Evolutionary conservation across 2,113 vertebrate species (phyloP).

Genomic region (Festucalex cinctus): DNA sequence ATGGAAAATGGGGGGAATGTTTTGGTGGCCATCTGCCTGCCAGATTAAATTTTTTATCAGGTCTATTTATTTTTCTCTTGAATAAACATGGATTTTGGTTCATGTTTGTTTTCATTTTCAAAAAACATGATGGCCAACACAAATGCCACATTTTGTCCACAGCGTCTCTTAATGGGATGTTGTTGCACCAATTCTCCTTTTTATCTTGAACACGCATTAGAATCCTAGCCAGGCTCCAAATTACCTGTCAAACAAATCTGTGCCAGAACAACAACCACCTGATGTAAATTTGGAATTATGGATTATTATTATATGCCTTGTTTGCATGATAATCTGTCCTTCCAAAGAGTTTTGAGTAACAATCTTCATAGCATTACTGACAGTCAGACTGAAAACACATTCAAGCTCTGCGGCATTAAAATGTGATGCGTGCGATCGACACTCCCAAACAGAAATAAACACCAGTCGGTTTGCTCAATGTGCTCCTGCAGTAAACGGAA

Average conservation of each 20-base stretch:
- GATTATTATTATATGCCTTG: slow-evolving; percentile 46
- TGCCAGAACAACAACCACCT: slow-evolving; percentile 29
- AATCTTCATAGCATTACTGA: slow-evolving; percentile 1
- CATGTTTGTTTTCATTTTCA: slow-evolving; percentile 36
- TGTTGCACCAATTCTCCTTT: slow-evolving; percentile 34
- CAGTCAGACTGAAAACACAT: slow-evolving; percentile 3
- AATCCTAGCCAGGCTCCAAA: slow-evolving; percentile 40
- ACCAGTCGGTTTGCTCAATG: neutral
- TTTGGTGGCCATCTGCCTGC: slow-evolving; percentile 1
- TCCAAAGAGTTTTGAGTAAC: slow-evolving; percentile 26
- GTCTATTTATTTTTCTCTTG: slow-evolving; percentile 22
- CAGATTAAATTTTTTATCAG: slow-evolving; percentile 48
- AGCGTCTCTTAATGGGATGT: slow-evolving; percentile 30
- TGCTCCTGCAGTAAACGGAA: slow-evolving; percentile 9
- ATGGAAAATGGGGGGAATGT: neutral
- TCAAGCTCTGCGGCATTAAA: slow-evolving; percentile 4
- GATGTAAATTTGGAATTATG: slow-evolving; percentile 40
- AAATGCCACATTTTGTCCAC: slow-evolving; percentile 14
- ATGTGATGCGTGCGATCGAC: neutral
- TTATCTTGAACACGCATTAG: slow-evolving; percentile 19
- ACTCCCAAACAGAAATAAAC: slow-evolving; percentile 6
- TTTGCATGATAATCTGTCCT: slow-evolving; percentile 54
- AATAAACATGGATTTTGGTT: neutral
- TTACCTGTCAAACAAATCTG: slow-evolving; percentile 46
- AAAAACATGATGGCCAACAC: slow-evolving; percentile 1